A percentile compares a stretch with the other conserved stretches of the same genome.
Conservation (phyloP, 2,797 vertebrate genomes). For the Avahi laniger region DNA sequence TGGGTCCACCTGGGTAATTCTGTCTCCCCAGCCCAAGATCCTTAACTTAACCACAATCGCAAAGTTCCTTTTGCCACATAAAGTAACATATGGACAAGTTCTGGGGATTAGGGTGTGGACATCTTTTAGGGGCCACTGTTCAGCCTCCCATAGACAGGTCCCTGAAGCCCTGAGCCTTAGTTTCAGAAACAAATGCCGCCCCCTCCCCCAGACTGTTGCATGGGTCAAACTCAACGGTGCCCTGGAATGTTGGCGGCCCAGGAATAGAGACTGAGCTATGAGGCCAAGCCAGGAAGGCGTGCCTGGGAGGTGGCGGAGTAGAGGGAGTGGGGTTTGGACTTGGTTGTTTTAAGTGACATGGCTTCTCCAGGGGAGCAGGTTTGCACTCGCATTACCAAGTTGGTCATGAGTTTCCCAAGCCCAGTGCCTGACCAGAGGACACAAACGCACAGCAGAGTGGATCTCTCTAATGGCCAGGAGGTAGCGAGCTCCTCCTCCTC, state of each 20-base stretch:
- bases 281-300: background rate
- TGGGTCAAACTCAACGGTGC: background rate
- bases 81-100: background rate
- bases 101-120: background rate
- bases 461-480: background rate
- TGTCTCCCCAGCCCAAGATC: background rate
- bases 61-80: background rate
- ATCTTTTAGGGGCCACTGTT: background rate
- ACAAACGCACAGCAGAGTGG: background rate
- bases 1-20: background rate
- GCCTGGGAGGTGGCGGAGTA: background rate
- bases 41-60: background rate
- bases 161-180: background rate
- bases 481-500: background rate
- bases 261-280: background rate
- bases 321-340: background rate
- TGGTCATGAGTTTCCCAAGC: background rate
- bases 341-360: background rate
- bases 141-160: background rate
- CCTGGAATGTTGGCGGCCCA: background rate
- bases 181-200: background rate
- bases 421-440: background rate
- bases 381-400: background rate
- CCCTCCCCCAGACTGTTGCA: background rate
- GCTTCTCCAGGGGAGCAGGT: background rate